A percentile compares a stretch with the other conserved stretches of the same genome.
Conservation (phyloP, 2,888 invertebrate species). For the Amiota minor region DNA sequence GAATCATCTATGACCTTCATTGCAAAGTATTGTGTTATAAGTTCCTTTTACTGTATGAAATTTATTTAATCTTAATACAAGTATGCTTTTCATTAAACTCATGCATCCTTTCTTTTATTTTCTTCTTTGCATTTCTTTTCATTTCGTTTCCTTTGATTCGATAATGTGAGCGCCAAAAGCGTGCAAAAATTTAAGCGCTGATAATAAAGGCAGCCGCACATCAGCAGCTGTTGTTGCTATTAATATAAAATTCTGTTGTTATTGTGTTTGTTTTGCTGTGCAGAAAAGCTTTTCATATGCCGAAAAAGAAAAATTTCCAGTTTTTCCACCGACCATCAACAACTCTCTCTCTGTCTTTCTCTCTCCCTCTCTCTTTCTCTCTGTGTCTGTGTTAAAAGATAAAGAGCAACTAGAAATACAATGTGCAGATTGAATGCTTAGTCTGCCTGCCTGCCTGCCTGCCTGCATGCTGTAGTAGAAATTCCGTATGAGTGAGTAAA, state of each 20-base stretch:
- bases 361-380: not conserved
- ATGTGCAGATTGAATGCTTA: too few relatives aligned
- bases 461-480: not conserved
- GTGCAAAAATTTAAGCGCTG: not conserved
- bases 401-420: not conserved
- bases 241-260: not conserved
- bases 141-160: not conserved
- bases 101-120: not conserved
- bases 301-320: conserved; percentile 27
- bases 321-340: conserved; percentile 9
- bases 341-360: not conserved
- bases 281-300: conserved; percentile 13
- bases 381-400: not conserved
- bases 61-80: too few relatives aligned
- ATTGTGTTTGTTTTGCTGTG: not conserved
- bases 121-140: not conserved
- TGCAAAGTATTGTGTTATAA: too few relatives aligned
- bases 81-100: not conserved
- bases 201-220: conserved; percentile 16
- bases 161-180: conserved; percentile 17
- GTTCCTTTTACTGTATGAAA: not conserved
- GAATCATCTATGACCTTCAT: too few relatives aligned
- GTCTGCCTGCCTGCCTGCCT: not conserved
- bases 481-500: not conserved
- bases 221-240: conserved; percentile 11